phyloP scores from a whole-genome alignment of 2,888 invertebrate genomes.

The Agrilus biguttatus region DNA sequence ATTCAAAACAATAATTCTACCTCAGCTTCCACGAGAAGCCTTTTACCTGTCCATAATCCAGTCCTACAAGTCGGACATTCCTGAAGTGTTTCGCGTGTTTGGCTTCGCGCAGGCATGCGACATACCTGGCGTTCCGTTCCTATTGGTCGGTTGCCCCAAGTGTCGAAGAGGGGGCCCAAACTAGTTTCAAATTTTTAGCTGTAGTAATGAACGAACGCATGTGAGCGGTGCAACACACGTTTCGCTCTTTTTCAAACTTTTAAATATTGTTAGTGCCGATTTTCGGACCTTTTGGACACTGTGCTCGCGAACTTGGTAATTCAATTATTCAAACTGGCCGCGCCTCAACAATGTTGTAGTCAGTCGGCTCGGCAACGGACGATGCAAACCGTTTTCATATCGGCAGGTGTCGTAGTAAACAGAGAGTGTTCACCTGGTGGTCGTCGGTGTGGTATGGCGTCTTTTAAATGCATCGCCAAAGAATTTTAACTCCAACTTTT shows the following conservation, averaged over 20 bases:
- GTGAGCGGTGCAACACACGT: background rate
- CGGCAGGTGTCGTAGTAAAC: slow-evolving; percentile 9
- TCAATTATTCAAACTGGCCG: background rate
- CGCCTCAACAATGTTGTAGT: background rate
- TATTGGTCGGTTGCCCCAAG: slow-evolving; percentile 19
- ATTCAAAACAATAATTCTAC: no score
- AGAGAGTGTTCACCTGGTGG: slow-evolving; percentile 3
- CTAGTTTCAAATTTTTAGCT: slow-evolving; percentile 33
- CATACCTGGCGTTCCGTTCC: slow-evolving; percentile 7
- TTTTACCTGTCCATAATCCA: no score
- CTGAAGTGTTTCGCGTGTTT: slow-evolving; percentile 9
- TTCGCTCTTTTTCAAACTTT: no score
- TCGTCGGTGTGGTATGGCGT: slow-evolving; percentile 21
- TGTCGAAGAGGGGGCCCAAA: slow-evolving; percentile 25
- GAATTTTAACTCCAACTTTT: slow-evolving; percentile 11
- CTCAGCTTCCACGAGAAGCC: no score
- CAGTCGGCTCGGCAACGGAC: background rate
- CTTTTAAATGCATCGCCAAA: slow-evolving; percentile 10
- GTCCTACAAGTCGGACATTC: slow-evolving; percentile 5
- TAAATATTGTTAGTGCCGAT: no score
- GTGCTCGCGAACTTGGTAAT: background rate
- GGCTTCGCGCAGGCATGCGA: slow-evolving; percentile 7
- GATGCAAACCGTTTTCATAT: background rate
- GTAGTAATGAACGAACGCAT: slow-evolving; percentile 19
- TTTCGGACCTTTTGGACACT: slow-evolving; percentile 1